phyloP scores from a whole-genome alignment of 64 coral and sea anemone genomes.

The Exaiptasia diaphana region DNA sequence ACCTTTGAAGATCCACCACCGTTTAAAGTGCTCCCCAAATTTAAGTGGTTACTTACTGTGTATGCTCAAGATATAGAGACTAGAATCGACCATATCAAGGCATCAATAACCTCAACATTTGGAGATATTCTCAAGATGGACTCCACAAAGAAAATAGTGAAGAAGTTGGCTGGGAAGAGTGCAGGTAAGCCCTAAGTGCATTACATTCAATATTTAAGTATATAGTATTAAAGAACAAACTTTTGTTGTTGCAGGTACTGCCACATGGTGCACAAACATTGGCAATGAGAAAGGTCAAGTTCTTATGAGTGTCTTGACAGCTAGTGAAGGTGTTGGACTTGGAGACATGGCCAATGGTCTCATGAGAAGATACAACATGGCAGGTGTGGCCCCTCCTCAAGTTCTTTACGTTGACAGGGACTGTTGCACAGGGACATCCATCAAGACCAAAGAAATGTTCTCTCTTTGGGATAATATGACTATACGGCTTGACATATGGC shows the following conservation, averaged over 20 bases:
- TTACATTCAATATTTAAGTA: not conserved
- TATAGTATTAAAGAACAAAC: not conserved
- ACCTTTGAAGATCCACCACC: not conserved
- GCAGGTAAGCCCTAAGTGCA: not conserved
- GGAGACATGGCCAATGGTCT: constrained; percentile 38
- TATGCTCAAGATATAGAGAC: constrained; percentile 24
- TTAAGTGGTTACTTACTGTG: constrained; percentile 5
- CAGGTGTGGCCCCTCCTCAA: constrained; percentile 10
- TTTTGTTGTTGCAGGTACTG: constrained; percentile 4
- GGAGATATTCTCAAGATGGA: constrained; percentile 47
- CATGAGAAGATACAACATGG: not conserved
- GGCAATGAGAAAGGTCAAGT: constrained; percentile 80
- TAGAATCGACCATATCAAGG: constrained; percentile 58
- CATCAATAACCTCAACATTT: constrained; percentile 34
- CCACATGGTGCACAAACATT: constrained; percentile 56
- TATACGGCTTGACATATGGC: constrained; percentile 34
- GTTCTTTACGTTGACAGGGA: constrained; percentile 56
- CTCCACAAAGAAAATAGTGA: constrained; percentile 63
- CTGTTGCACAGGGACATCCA: constrained; percentile 40
- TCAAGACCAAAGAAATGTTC: constrained; percentile 26
- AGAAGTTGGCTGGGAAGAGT: constrained; percentile 37
- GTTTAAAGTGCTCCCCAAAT: not conserved
- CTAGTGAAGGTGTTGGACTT: constrained; percentile 53
- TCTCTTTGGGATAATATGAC: constrained; percentile 16
- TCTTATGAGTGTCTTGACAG: constrained; percentile 55